Conservation (phyloP, 2,888 invertebrate species). For the Chaitophorus viminalis region DNA sequence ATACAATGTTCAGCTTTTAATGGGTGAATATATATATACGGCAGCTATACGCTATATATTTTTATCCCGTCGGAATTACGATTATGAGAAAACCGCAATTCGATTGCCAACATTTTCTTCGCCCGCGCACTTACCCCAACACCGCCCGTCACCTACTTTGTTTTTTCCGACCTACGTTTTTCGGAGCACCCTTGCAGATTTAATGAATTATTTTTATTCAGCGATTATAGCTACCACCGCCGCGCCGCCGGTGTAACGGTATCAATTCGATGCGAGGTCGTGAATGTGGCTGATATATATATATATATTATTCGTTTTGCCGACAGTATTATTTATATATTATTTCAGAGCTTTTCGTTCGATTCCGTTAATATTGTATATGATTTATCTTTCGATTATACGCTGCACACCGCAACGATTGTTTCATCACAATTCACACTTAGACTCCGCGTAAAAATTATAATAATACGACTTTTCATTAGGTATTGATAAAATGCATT, state of each 20-base stretch:
- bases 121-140: background rate
- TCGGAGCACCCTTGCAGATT: too few species aligned
- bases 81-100: background rate
- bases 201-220: background rate
- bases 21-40: background rate
- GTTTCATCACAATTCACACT: too few species aligned
- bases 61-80: background rate
- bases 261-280: background rate
- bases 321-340: too few species aligned
- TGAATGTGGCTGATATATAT: too few species aligned
- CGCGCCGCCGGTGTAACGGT: background rate
- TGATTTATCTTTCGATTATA: background rate
- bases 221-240: too few species aligned
- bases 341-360: background rate
- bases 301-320: background rate
- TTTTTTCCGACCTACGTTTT: too few species aligned
- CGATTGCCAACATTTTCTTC: background rate
- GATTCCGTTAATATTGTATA: background rate
- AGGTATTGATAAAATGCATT: too few species aligned
- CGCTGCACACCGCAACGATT: too few species aligned
- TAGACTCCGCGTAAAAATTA: too few species aligned
- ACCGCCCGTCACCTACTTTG: background rate
- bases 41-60: background rate
- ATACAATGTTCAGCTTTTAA: background rate
- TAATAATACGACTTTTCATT: too few species aligned